A percentile compares a stretch with the other conserved stretches of the same genome.
Evolutionary conservation across 2,113 vertebrate species (phyloP).

Genomic region (Salvelinus fontinalis): DNA sequence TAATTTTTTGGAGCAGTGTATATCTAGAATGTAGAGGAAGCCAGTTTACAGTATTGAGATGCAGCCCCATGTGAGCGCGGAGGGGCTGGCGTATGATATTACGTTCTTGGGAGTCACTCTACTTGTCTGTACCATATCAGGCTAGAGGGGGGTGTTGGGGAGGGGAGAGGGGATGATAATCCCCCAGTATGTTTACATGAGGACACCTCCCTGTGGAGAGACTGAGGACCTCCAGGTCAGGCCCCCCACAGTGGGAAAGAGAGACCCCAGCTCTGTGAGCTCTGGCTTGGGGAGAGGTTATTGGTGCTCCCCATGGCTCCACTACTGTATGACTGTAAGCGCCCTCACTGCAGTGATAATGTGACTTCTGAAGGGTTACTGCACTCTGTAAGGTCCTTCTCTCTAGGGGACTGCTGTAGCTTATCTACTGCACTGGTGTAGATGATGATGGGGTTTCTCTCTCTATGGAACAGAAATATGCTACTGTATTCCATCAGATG

Average conservation of each 20-base stretch:
- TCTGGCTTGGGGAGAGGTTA: background rate
- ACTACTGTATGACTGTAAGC: too few relatives aligned
- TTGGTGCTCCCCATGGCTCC: background rate
- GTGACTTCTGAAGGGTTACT: background rate
- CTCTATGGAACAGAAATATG: too few relatives aligned
- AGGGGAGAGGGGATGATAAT: background rate
- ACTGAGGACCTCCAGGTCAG: conserved; percentile 48
- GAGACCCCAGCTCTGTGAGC: background rate
- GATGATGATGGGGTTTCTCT: too few relatives aligned
- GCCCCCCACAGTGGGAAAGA: background rate
- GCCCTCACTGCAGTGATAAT: background rate
- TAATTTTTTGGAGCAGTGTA: too few relatives aligned
- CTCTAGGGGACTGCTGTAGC: too few relatives aligned
- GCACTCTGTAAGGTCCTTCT: too few relatives aligned
- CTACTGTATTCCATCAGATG: background rate
- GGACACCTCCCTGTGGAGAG: conserved; percentile 42
- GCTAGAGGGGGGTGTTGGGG: background rate
- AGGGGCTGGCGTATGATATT: background rate
- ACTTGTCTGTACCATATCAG: background rate
- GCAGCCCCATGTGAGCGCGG: background rate
- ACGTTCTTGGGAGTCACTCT: background rate
- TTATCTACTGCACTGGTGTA: too few relatives aligned
- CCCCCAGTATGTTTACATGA: conserved; percentile 42
- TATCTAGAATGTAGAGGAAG: too few relatives aligned
- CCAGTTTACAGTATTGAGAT: too few relatives aligned